Conservation (phyloP, 2,888 invertebrate species). For the Clostera curtula region DNA sequence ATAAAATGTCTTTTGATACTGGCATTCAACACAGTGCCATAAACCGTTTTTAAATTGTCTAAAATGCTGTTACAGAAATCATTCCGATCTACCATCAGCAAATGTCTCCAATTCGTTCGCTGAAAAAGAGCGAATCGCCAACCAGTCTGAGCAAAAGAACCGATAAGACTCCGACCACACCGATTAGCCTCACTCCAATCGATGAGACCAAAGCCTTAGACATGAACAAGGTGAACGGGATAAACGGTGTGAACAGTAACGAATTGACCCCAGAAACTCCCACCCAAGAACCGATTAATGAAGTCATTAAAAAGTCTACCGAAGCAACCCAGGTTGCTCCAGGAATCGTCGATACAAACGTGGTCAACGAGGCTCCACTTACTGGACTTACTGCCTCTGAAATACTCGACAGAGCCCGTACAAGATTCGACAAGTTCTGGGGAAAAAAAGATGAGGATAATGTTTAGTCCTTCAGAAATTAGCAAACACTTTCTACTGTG, state of each 20-base stretch:
- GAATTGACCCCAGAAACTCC: constrained; percentile 62
- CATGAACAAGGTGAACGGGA: constrained; percentile 57
- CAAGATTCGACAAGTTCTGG: constrained; percentile 91
- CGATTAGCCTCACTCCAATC: constrained; percentile 65
- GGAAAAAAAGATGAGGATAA: constrained; percentile 80
- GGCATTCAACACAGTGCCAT: constrained; percentile 8
- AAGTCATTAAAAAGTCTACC: constrained; percentile 62
- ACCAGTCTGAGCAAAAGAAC: constrained; percentile 66
- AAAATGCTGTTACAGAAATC: constrained; percentile 58
- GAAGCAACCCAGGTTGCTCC: constrained; percentile 71
- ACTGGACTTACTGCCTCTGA: constrained; percentile 78
- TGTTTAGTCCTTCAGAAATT: constrained; percentile 44
- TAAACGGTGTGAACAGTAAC: constrained; percentile 40
- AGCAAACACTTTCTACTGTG: constrained; percentile 26
- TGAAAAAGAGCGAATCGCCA: constrained; percentile 69
- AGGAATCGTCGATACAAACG: constrained; percentile 72
- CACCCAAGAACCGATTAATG: constrained; percentile 43
- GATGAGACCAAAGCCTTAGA: constrained; percentile 67
- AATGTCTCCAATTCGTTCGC: constrained; percentile 69
- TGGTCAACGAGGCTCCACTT: constrained; percentile 56
- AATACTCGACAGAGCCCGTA: constrained; percentile 86
- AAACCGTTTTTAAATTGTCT: constrained; percentile 13
- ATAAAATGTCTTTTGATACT: constrained; percentile 23
- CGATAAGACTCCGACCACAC: constrained; percentile 70
- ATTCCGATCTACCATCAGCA: constrained; percentile 70